A percentile compares a stretch with the other conserved stretches of the same genome.
phyloP scores from a whole-genome alignment of 2,113 vertebrate genomes.

The Junco hyemalis region DNA sequence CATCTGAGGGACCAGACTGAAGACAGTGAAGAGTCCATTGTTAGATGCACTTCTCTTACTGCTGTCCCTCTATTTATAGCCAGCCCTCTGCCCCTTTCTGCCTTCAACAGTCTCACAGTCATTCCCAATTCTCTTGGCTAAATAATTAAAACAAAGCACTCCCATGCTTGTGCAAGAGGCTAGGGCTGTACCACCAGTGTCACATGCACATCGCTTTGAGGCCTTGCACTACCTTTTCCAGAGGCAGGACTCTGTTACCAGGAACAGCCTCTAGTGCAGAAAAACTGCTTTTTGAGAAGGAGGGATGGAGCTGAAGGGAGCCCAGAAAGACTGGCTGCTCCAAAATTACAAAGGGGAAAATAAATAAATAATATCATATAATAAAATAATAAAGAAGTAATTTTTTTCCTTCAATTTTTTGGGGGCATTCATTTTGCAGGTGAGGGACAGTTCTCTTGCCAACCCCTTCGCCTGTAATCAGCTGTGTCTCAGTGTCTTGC shows the following conservation, averaged over 20 bases:
- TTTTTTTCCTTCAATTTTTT: neutral
- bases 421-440: neutral
- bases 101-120: neutral
- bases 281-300: neutral
- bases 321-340: neutral
- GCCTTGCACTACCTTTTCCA: neutral
- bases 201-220: neutral
- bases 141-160: neutral
- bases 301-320: neutral
- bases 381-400: neutral
- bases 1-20: neutral
- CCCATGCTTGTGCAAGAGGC: neutral
- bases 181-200: neutral
- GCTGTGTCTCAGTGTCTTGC: neutral
- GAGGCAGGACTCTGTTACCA: neutral
- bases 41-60: neutral
- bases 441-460: neutral
- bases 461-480: neutral
- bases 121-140: neutral
- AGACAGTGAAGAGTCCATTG: rapidly evolving
- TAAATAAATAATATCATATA: neutral
- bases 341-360: neutral
- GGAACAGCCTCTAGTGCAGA: neutral
- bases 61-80: neutral
- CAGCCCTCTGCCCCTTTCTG: neutral